Base-by-base conservation (phyloP, 2,797 vertebrate genomes). In the Psittacula echo region DNA sequence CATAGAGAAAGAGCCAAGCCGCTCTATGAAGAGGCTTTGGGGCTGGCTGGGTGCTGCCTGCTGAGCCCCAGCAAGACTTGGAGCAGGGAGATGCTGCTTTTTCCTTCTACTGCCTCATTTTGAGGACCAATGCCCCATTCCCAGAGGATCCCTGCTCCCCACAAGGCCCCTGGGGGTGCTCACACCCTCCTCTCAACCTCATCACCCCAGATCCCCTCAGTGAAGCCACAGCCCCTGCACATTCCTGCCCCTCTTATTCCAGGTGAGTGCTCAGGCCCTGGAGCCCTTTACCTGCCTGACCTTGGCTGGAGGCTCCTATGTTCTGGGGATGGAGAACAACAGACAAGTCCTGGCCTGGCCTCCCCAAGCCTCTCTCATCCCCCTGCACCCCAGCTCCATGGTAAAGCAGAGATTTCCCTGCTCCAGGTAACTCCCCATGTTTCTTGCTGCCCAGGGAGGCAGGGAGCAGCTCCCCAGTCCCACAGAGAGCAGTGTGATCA, bases 231-330 rank as follows among this genome's bases (percentile, higher is more conserved):
- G 41, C 9, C 45, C 70, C 48, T 0, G 1, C 54, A 23, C 91
- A 96, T 96, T 95, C 95, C 74, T 94, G 15, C 37, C 23, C 50
- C 22, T 93, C n/a, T 94, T 86, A 94, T 94, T 96, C 89, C 87
- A 75, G 67, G 47, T 85, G 95, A 86, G 62, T 53, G 73, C 27
- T 3, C 82, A 96, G 91, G 48, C 41, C 41, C 60, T 14, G 30
- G 62, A 89, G 50, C 62, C 83, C 79, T 62, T 76, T 92, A 81
- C 79, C 91, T 93, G 85, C 67, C 70, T 89, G 68, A 80, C 72
- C 75, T 23, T 34, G 54, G 54, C 54, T 56, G 32, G 13, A 56
- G 7, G 60, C 26, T 66, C 61, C 54, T 5, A 0, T 47, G 47
- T n/a, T 73, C 71, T 73, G 39, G 61, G 60, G 41, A 48, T 34